Conservation (phyloP, 2,113 vertebrate species). For the Phalacrocorax carbo region DNA sequence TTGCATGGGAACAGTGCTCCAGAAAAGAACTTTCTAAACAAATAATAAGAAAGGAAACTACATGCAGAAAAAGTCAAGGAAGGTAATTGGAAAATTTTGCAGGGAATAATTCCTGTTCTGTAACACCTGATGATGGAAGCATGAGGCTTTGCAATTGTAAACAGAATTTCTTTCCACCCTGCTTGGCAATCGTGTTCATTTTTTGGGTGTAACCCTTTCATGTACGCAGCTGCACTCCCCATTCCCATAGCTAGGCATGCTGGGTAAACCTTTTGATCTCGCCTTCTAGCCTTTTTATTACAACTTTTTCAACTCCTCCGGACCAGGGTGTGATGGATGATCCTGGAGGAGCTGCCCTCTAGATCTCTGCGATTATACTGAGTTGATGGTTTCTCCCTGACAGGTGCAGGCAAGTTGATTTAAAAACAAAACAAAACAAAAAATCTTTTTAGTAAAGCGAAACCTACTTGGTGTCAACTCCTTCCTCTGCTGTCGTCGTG, state of each 20-base stretch:
- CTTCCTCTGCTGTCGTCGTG: neutral
- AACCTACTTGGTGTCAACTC: neutral
- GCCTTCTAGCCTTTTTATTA: constrained; percentile 32
- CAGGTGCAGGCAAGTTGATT: constrained; percentile 53
- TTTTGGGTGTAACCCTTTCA: constrained; percentile 61
- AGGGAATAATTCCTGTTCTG: neutral
- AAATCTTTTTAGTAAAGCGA: constrained; percentile 21
- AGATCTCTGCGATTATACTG: constrained; percentile 39
- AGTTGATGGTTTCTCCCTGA: constrained; percentile 53
- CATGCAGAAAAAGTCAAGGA: neutral
- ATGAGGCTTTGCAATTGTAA: constrained; percentile 42
- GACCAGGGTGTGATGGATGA: constrained; percentile 34
- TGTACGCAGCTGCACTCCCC: constrained; percentile 40
- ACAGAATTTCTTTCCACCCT: constrained; percentile 45
- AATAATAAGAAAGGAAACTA: neutral
- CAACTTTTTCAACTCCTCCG: constrained; percentile 10
- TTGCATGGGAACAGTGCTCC: neutral
- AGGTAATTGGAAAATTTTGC: constrained; percentile 3
- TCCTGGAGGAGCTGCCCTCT: constrained; percentile 27
- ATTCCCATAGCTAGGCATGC: constrained; percentile 47
- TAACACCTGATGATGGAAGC: constrained; percentile 54
- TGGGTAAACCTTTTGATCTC: constrained; percentile 42
- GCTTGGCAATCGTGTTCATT: constrained; percentile 1
- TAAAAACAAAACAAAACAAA: constrained; percentile 11
- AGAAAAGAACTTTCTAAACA: neutral